Base-by-base conservation (phyloP, 2,797 vertebrate genomes). In the Coreius guichenoti region DNA sequence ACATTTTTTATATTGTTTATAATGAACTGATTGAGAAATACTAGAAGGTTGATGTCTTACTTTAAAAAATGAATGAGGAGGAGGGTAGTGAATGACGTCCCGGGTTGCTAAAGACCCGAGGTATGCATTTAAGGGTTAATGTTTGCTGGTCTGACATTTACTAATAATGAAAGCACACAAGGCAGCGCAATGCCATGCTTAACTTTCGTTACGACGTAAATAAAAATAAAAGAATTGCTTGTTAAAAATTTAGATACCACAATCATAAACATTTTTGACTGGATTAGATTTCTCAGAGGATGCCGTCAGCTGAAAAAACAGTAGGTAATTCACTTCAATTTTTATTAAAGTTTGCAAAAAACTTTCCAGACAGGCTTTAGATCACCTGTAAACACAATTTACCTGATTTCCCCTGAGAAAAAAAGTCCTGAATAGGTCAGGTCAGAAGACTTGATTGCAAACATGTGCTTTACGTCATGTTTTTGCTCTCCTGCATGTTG, bases 401-500 rank as follows among this genome's bases (percentile, higher is more conserved):
- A 23, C 17, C 39, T 80, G 45, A 80, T 80, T 80, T 80, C 77
- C 77, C 23, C n/a, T 31, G 61, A 16, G 49, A 8, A 4, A 65
- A 79, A 65, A 8, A 61, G 56, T 31, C 58, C 2, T 65, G 58
- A 80, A 47, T 21, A 2, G n/a, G 16, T 21, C 39, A 39, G 58
- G 36, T 58, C 63, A 47, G 31, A 56, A 72, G 47, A 29, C 51
- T 17, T 82, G 51, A 82, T 58, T 75, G 78, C 54, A 83, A 87
- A 87, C 86, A 90, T 89, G 84, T 89, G 86, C 75, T 83, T 69
- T 73, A 70, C 77, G 21, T 72, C 70, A 78, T 51, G 84, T 80
- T 69, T 43, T 54, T 1, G 14, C 13, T 81, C 81, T 83, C 76
- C 65, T 45, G 23, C 5, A 16, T 43, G 19, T 54, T 23, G 36